phyloP scores from a whole-genome alignment of 1,140 invertebrate genomes.

The Tetramorium alpestre region DNA sequence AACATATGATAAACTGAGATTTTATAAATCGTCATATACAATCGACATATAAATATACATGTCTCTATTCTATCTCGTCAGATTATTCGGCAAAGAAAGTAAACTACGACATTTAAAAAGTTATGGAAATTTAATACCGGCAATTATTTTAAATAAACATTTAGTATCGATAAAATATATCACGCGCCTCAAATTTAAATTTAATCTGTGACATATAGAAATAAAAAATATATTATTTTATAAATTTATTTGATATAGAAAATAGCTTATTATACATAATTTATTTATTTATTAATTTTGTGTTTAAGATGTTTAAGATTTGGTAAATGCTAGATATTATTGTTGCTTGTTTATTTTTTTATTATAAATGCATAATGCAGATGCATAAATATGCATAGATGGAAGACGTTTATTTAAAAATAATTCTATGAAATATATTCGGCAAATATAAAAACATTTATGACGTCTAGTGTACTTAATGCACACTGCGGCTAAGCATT shows the following conservation, averaged over 20 bases:
- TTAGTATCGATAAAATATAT: neutral
- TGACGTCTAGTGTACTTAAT: neutral
- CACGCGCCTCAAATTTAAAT: neutral
- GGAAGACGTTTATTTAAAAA: neutral
- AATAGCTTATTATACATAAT: neutral
- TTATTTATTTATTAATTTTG: neutral
- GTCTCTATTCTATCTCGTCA: neutral
- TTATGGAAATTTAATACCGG: neutral
- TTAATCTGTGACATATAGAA: neutral
- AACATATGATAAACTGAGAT: neutral
- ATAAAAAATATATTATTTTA: neutral
- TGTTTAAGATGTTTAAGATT: neutral
- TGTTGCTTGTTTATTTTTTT: neutral
- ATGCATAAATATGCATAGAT: neutral
- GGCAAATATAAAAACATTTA: neutral
- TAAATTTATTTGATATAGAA: neutral
- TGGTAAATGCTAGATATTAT: neutral
- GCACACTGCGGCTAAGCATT: constrained; percentile 35
- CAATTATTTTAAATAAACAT: neutral
- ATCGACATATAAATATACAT: neutral
- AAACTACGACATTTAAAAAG: neutral
- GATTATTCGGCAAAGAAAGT: neutral
- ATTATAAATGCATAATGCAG: neutral
- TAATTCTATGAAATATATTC: neutral
- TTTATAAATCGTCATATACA: neutral